A percentile compares a stretch with the other conserved stretches of the same genome.
Evolutionary conservation across 2,797 vertebrate species (phyloP).

Genomic region (Calcarius lapponicus): DNA sequence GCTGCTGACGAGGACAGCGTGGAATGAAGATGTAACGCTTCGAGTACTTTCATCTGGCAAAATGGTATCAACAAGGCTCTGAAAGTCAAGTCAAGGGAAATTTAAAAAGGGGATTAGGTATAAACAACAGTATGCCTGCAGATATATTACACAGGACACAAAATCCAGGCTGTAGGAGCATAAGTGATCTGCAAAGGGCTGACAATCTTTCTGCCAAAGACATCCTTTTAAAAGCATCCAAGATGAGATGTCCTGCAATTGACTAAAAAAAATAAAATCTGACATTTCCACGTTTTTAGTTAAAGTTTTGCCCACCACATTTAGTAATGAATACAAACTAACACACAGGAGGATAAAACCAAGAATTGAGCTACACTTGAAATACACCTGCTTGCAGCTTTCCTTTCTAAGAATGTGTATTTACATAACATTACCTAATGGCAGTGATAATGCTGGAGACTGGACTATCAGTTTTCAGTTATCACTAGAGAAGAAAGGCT

Average conservation of each 20-base stretch:
- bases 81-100: background rate
- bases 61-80: background rate
- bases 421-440: background rate
- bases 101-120: background rate
- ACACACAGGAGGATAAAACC: background rate
- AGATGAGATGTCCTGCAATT: background rate
- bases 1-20: background rate
- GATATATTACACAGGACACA: background rate
- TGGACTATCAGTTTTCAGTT: background rate
- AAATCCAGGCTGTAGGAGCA: background rate
- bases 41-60: background rate
- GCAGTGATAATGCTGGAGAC: background rate
- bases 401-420: background rate
- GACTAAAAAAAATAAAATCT: background rate
- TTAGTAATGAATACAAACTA: background rate
- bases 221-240: background rate
- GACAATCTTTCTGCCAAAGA: background rate
- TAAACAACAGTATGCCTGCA: background rate
- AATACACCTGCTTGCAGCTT: background rate
- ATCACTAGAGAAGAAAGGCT: background rate
- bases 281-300: background rate
- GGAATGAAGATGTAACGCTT: rapidly evolving
- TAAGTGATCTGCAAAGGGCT: background rate
- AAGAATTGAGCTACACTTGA: background rate
- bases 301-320: background rate